Base-by-base conservation (phyloP, 2,113 vertebrate genomes). In the Chamaea fasciata region DNA sequence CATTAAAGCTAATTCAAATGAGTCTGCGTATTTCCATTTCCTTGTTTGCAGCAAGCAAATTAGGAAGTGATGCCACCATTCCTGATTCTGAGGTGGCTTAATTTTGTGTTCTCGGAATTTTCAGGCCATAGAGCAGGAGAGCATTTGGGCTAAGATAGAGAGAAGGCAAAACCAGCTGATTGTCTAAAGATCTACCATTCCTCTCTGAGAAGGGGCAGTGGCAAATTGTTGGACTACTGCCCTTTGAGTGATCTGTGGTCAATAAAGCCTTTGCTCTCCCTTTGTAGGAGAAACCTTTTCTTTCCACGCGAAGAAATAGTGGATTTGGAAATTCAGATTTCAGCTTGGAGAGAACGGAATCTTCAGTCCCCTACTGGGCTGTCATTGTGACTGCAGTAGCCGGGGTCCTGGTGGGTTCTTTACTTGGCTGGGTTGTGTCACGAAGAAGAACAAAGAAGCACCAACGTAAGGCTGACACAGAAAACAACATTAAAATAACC, bases 291-390 rank as follows among this genome's bases (percentile, higher is more conserved):
- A 97, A 97, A 39, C 99, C 99, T 17, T 99, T 98, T 96, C 96
- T 99, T 80, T 98, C 97, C 93, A 99, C 99, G 3, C 69, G 77
- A 81, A 95, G 81, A 76, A 99, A 99, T 49, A 99, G 98, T 59
- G 87, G 55, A 74, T 87, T 94, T 21, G 55, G 89, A 83, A 89
- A 60, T 67, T 62, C 91, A 71, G 53, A 55, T 94, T 6, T 93
- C 89, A 52, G 2, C 37, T 42, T 33, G 76, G 9, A 62, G 42
- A 89, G 67, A 24, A 88, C 33, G 1, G 24, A 68, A 24, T 57
- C 50, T 62, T n/a, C 10, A 0, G 95, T 98, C 30, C 97, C 98
- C 27, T 87, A 80, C 31, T 99, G 99, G 99, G 91, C 97, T 2
- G 86, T 98, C 64, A 98, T 98, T 7, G 84, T 99, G 93, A 95